A percentile compares a stretch with the other conserved stretches of the same genome.
Conservation (phyloP, 1,140 invertebrate genomes). For the Metaphire vulgaris region DNA sequence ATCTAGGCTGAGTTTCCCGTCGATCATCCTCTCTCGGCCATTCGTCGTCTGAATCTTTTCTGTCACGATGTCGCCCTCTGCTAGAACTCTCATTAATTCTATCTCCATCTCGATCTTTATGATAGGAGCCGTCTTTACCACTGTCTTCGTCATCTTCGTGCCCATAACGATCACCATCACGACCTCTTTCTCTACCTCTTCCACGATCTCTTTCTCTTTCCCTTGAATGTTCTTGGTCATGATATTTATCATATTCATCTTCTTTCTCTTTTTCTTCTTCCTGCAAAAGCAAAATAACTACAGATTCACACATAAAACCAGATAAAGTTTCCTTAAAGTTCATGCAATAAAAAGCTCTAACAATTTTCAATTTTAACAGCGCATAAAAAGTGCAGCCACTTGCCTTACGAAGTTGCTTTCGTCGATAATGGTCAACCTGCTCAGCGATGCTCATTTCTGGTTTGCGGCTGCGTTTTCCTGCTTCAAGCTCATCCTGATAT, state of each 20-base stretch:
- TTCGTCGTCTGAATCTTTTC: neutral
- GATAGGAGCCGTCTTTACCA: neutral
- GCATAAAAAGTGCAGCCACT: too few species aligned
- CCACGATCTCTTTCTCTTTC: neutral
- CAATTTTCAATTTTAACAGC: too few species aligned
- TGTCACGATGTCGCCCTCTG: neutral
- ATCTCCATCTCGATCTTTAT: neutral
- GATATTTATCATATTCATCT: neutral
- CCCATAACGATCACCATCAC: neutral
- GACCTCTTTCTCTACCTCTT: neutral
- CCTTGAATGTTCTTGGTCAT: neutral
- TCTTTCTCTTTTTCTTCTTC: neutral
- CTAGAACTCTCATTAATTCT: neutral
- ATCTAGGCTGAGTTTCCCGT: neutral
- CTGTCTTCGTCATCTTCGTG: neutral
- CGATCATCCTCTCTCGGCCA: neutral
- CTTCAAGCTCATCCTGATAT: slow-evolving; percentile 92
- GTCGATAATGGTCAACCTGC: slow-evolving; percentile 84
- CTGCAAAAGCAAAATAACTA: neutral
- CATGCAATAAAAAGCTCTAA: too few species aligned
- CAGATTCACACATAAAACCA: too few species aligned
- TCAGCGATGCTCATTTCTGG: slow-evolving; percentile 65
- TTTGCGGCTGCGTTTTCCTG: slow-evolving; percentile 69
- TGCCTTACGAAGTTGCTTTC: slow-evolving; percentile 66
- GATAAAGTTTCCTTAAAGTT: too few species aligned